A percentile compares a stretch with the other conserved stretches of the same genome.
These are phyloP conservation scores for Dipodomys spectabilis DNA, from an alignment of 2,113 vertebrate genomes.

Conservation along the genomic window DNA sequence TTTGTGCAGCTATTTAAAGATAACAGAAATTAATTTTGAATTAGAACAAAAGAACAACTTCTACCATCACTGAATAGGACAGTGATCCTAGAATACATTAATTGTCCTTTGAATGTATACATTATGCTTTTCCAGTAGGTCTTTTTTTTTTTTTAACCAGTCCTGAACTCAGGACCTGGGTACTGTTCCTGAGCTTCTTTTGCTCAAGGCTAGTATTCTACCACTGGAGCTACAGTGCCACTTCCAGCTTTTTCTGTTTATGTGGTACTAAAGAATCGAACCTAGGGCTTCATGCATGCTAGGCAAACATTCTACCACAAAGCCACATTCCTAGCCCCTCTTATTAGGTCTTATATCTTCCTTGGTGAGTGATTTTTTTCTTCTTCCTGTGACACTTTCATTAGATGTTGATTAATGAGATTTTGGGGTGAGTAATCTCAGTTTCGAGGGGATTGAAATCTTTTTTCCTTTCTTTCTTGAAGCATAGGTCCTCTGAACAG, in stretches of 20 bases:
- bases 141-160: no score
- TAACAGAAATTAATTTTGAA: neutral
- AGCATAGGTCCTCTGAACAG: neutral
- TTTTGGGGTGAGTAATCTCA: neutral
- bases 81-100: neutral
- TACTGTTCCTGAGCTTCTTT: no score
- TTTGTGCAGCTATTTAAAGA: no score
- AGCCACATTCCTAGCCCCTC: neutral
- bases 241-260: no score
- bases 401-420: neutral
- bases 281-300: no score
- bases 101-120: neutral
- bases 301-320: no score
- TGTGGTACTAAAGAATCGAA: no score
- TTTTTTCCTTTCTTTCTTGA: neutral
- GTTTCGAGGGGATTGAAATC: neutral
- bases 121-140: neutral
- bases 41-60: neutral
- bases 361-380: neutral
- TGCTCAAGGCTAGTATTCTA: no score
- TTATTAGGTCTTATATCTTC: neutral
- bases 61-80: neutral
- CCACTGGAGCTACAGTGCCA: no score
- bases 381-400: neutral
- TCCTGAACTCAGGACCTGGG: no score